A percentile compares a stretch with the other conserved stretches of the same genome.
Evolutionary conservation across 2,113 vertebrate species (phyloP).

Genomic region (Sitta europaea): DNA sequence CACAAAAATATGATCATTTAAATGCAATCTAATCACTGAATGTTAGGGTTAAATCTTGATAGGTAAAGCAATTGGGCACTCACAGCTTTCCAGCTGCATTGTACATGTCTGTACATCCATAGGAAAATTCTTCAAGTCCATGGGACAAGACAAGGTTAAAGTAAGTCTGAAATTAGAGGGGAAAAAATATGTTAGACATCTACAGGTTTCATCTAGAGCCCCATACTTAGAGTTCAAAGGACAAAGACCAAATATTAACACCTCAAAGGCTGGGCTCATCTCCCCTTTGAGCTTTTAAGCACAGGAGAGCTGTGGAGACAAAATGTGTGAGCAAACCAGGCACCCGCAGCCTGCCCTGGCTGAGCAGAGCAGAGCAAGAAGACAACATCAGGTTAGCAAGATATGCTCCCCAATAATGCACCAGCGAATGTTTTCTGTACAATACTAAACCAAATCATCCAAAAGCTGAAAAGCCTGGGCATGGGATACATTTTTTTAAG

Average conservation of each 20-base stretch:
- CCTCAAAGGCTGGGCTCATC: neutral
- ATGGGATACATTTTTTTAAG: neutral
- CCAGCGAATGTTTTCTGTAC: neutral
- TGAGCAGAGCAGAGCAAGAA: neutral
- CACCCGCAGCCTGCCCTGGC: rapidly evolving
- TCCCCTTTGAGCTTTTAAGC: neutral
- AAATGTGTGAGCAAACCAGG: neutral
- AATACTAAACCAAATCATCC: neutral
- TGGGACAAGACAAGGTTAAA: conserved; percentile 95
- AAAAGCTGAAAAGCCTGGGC: neutral
- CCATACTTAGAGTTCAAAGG: neutral
- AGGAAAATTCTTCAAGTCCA: conserved; percentile 99
- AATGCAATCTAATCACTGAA: neutral
- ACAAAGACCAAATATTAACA: neutral
- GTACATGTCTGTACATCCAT: conserved; percentile 98
- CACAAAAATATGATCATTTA: neutral
- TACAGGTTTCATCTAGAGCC: neutral
- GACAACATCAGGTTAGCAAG: neutral
- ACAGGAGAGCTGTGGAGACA: neutral
- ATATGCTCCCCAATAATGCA: neutral
- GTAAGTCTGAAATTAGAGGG: conserved; percentile 80
- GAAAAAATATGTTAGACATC: neutral
- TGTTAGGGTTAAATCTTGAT: neutral
- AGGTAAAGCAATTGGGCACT: conserved; percentile 51
- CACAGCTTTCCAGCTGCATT: conserved; percentile 98